A percentile compares a stretch with the other conserved stretches of the same genome.
phyloP scores from a whole-genome alignment of 1,140 invertebrate species.

The Pinna nobilis region DNA sequence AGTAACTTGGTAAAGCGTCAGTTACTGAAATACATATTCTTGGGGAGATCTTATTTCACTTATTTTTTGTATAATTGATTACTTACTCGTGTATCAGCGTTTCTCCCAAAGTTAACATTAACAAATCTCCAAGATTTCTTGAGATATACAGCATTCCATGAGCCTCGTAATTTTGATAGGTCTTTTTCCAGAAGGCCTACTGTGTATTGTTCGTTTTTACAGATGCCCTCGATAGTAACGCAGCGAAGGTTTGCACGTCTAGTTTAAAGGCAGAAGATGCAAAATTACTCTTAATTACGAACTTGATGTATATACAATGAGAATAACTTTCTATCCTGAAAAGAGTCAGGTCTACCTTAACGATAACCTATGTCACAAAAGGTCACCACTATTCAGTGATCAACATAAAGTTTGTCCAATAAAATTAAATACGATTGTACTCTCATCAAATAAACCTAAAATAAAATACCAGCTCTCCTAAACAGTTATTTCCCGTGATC shows the following conservation, averaged over 20 bases:
- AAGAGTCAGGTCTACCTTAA: too few relatives aligned
- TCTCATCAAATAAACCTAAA: too few relatives aligned
- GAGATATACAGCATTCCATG: constrained; percentile 30
- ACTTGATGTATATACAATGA: too few relatives aligned
- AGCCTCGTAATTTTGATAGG: constrained; percentile 3
- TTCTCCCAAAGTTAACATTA: constrained; percentile 1
- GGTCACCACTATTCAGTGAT: too few relatives aligned
- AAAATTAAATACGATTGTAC: too few relatives aligned
- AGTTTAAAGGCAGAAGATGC: too few relatives aligned
- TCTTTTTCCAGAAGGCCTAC: constrained; percentile 18
- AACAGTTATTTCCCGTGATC: too few relatives aligned
- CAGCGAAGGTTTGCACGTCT: constrained; percentile 17
- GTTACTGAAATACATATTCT: not conserved
- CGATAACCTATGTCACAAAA: too few relatives aligned
- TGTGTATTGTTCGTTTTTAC: constrained; percentile 16
- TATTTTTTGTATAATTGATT: not conserved
- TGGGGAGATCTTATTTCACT: not conserved
- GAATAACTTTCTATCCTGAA: too few relatives aligned
- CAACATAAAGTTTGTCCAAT: too few relatives aligned
- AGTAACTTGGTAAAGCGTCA: not conserved
- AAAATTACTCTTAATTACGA: too few relatives aligned
- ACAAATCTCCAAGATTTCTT: constrained; percentile 31
- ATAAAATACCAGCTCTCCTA: too few relatives aligned
- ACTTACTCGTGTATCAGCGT: not conserved
- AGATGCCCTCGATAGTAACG: constrained; percentile 19